These are phyloP conservation scores for Pectinophora gossypiella DNA, from an alignment of 1,140 invertebrate genomes.

Conservation along the genomic window DNA sequence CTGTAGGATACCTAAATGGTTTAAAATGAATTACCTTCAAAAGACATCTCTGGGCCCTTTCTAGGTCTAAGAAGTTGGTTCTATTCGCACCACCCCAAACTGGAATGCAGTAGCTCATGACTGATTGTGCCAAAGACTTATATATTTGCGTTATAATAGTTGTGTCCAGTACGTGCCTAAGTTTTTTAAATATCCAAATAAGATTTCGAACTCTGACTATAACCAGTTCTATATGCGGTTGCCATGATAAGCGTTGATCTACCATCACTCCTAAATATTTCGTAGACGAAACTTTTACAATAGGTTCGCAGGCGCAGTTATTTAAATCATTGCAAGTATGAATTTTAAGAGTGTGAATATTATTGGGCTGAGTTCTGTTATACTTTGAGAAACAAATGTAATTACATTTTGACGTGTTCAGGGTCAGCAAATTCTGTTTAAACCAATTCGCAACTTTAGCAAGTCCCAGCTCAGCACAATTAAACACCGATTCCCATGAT, in stretches of 20 bases:
- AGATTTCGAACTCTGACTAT: conserved; percentile 3
- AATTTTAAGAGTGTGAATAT: background rate
- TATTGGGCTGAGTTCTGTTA: background rate
- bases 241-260: conserved; percentile 1
- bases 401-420: conserved; percentile 8
- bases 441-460: background rate
- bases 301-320: background rate
- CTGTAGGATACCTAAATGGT: conserved; percentile 1
- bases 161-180: background rate
- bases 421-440: conserved; percentile 1
- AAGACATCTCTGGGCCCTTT: conserved; percentile 1
- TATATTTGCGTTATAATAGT: background rate
- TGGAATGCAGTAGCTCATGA: conserved; percentile 3
- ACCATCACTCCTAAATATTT: conserved; percentile 10
- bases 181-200: conserved; percentile 3
- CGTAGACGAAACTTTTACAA: background rate
- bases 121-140: conserved; percentile 1
- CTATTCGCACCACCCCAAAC: conserved; percentile 8
- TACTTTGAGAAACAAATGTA: conserved; percentile 3
- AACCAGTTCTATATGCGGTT: background rate
- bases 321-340: background rate
- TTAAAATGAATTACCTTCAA: background rate
- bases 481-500: conserved; percentile 2
- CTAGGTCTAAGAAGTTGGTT: conserved; percentile 3
- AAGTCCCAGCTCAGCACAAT: background rate